Evolutionary conservation across 2,888 invertebrate species (phyloP), one percentile per base, ranked within the genome.

Genomic region (Chloroclystis v-ata): DNA sequence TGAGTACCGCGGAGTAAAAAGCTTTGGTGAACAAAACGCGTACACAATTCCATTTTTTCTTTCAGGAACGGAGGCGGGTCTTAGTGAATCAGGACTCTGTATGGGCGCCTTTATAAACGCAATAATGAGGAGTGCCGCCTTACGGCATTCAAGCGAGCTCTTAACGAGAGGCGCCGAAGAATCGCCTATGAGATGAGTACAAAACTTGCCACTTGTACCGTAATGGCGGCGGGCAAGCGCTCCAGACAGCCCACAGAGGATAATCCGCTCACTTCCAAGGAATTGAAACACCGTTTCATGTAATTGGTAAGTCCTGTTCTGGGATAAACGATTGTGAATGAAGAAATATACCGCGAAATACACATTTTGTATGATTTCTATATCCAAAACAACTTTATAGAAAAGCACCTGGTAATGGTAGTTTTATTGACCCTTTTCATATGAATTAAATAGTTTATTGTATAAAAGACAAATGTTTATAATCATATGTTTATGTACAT

Each of bases 31-130:
- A 84, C 83, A 83, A 82, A 84, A 78, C 77, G 74, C 74, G 43
- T 47, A 75, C 83, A 86, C 83, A 85, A 84, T 83, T 73, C 83
- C 82, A 81, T 85, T 86, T 86, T 82, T 81, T 80, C 81, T 87
- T 85, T 84, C 82, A 84, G 72, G 69, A 69, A 70, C 75, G 64
- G 66, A 74, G 32, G 78, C 77, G 72, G 69, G 77, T 77, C 80
- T 84, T 84, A 80, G 82, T 83, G 80, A 82, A 84, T 82, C 82
- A 78, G 69, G 71, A 65, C 70, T 72, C 74, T 85, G 74, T 84
- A 85, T 84, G 72, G 81, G 65, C 69, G 82, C 82, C 74, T 86
- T 86, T 85, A 86, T 86, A 85, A 85, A 85, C 84, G 85, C 84
- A 85, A 86, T 87, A 87, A 87, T 84, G 84, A 85, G 85, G 68